Base-by-base conservation (phyloP, 2,113 vertebrate genomes). In the Chelonoidis abingdonii region DNA sequence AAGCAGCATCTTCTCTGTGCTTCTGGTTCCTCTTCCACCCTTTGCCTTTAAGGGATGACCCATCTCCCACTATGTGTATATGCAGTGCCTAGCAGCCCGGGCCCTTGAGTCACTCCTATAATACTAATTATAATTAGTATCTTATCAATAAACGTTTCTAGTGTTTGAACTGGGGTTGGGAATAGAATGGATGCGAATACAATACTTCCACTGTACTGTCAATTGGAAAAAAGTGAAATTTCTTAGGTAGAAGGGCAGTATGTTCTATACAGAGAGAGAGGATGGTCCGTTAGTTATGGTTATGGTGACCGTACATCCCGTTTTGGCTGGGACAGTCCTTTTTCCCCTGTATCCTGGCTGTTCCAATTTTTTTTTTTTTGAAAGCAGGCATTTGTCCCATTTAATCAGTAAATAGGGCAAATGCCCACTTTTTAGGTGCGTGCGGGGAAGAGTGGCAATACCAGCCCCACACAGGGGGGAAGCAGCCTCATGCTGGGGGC, bases 141-240 rank as follows among this genome's bases (percentile, higher is more conserved):
- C 31, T 35, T 72, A 25, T 75, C 88, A 65, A 92, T 76, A 16
- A 84, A 53, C 65, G 87, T 47, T 81, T 47, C 86, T 95, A 84
- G 59, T 95, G 54, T 86, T 95, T 93, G 47, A 90, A 50, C 52
- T 87, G 80, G 27, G 90, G n/a, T 19, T 90, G 54, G 54, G 80
- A 93, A 82, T 27, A 86, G 50, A 80, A 87, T 3, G 89, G 92
- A 89, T 69, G 80, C 59, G 86, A 95, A 93, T 29, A 91, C 8
- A n/a, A 81, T 84, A 72, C 41, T 91, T 81, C 47, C 3, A 49
- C 49, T 93, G 83, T 88, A 69, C 80, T 97, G 93, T 52, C 83
- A 95, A 4, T 4, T 44, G 24, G 22, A 65, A 17, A 94, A 94
- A 94, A 85, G 35, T 89, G 47, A 89, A 94, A 93, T 87, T 86